Evolutionary conservation across 2,113 vertebrate genomes (phyloP).

Genomic region (Rostratula benghalensis): DNA sequence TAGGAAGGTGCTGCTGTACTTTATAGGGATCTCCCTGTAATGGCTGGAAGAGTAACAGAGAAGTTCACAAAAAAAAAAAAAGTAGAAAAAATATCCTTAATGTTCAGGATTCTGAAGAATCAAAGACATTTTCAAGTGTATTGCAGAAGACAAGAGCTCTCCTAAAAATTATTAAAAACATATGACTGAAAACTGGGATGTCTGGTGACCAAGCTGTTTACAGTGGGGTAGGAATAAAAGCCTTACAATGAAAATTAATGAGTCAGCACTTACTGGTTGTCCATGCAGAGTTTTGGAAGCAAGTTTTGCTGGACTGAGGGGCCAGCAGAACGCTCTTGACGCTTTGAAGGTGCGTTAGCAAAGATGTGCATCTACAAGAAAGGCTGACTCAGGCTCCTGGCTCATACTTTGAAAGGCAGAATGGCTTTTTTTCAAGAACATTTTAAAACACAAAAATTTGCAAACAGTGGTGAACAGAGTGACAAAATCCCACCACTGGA

Average conservation of each 20-base stretch:
- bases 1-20: not conserved
- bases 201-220: not conserved
- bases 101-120: not conserved
- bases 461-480: conserved; percentile 4
- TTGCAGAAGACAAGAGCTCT: not conserved
- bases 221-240: not conserved
- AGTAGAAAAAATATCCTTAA: not conserved
- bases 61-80: not conserved
- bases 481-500: conserved; percentile 51
- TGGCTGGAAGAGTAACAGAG: not conserved
- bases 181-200: not conserved
- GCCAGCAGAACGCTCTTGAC: not conserved
- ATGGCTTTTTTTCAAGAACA: not conserved
- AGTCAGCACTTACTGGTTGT: not conserved
- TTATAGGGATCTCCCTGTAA: not conserved
- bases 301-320: not conserved
- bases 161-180: not conserved
- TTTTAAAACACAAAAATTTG: conserved; percentile 60
- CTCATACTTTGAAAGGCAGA: not conserved
- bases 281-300: not conserved
- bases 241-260: not conserved
- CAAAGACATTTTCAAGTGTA: not conserved
- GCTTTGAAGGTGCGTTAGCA: not conserved
- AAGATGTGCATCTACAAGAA: not conserved
- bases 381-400: not conserved